Evolutionary conservation across 2,888 invertebrate genomes (phyloP), one percentile per base, ranked within the genome.

Genomic region (Furcula furcula): DNA sequence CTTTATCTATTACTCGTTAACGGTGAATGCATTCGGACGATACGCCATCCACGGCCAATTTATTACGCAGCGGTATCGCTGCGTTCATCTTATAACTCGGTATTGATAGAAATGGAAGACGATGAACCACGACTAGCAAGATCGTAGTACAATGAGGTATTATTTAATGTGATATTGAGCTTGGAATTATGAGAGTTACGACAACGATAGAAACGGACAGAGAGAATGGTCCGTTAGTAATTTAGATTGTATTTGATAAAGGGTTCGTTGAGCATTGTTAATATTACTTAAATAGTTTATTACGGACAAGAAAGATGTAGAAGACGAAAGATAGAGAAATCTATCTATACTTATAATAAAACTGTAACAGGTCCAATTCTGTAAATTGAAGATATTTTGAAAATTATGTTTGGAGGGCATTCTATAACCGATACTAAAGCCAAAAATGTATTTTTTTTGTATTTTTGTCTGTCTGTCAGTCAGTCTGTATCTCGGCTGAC

Each of bases 31-130:
- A 66, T 72, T 70, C 59, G 65, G 71, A 71, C 56, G 65, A 67
- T 60, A 64, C 62, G 62, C 62, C 63, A 69, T 76, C 69, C 60
- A 65, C 67, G 64, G 72, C 69, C 76, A 78, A 79, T 84, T 83
- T 84, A 82, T 85, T 78, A 78, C 61, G 64, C 64, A 58, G 65
- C 60, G 43, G 63, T 80, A 80, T 80, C 76, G 63, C 38, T 37
- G 46, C 55, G 55, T 65, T 63, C 68, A 80, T 82, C 80, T 67
- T 30, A 34, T n/a, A 13, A 27, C 9, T 12, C 9, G 16, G 58
- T 55, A 60, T 63, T 59, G 62, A 63, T 70, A 69, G 65, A 63
- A 73, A 66, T 62, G 55, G 67, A 53, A 58, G 62, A 55, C 51
- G 55, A 55, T 44, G 27, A 27, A 31, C 19, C 20, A 21, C 25